phyloP scores from a whole-genome alignment of 2,113 vertebrate species.

The Saimiri boliviensis region DNA sequence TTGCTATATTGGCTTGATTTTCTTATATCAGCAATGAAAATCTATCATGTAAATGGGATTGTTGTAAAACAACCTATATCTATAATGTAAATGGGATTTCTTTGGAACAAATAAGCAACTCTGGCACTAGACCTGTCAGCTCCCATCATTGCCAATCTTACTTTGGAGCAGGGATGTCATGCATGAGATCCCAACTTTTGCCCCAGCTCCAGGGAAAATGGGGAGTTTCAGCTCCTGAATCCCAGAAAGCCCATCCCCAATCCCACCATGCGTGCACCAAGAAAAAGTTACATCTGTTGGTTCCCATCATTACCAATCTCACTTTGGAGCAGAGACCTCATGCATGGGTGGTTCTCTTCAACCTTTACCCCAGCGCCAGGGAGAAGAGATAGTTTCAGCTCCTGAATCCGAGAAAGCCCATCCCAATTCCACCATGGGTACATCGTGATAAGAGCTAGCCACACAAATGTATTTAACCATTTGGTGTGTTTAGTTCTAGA shows the following conservation, averaged over 20 bases:
- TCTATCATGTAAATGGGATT: constrained; percentile 19
- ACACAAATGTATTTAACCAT: neutral
- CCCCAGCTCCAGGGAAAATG: too few species aligned
- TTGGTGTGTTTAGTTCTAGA: neutral
- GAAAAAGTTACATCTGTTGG: neutral
- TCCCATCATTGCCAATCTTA: too few species aligned
- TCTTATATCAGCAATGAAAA: neutral
- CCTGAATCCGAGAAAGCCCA: neutral
- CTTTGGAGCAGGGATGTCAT: neutral
- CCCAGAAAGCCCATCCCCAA: neutral
- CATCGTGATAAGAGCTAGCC: accelerated
- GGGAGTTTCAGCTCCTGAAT: neutral
- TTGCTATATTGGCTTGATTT: neutral
- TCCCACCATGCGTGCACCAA: accelerated
- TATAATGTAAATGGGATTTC: constrained; percentile 16
- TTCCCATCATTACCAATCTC: too few species aligned
- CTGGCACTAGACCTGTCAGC: neutral
- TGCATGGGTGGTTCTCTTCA: accelerated
- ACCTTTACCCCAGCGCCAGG: neutral
- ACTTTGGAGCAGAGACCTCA: neutral
- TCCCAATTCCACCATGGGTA: accelerated
- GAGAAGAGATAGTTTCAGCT: neutral
- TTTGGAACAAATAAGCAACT: neutral
- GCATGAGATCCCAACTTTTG: neutral
- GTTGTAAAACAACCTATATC: neutral